A percentile compares a stretch with the other conserved stretches of the same genome.
phyloP scores from a whole-genome alignment of 2,888 invertebrate genomes.

The Netelia melanura region DNA sequence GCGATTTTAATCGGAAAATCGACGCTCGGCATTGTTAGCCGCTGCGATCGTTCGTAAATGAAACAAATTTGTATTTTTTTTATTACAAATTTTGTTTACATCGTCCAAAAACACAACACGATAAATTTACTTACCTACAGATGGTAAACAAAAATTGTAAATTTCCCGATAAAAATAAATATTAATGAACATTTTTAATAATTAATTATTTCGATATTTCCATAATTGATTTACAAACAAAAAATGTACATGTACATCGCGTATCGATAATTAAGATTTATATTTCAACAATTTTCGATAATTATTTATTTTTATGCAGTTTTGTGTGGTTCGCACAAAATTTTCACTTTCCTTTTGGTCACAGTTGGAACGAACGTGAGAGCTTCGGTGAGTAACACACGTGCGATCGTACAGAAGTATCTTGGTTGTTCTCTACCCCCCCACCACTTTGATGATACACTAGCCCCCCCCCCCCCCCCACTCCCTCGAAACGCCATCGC shows the following conservation, averaged over 20 bases:
- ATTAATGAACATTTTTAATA: no score
- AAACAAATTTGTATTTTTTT: neutral
- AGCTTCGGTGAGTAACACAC: slow-evolving; percentile 38
- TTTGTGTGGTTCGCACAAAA: neutral
- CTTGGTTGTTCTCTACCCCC: slow-evolving; percentile 2
- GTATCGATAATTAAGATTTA: no score
- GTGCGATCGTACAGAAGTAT: slow-evolving; percentile 15
- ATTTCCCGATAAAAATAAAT: no score
- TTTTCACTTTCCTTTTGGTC: slow-evolving; percentile 14
- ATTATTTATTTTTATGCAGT: no score
- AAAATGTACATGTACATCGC: no score
- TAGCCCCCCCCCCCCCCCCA: neutral
- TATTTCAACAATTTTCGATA: no score
- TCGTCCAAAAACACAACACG: neutral
- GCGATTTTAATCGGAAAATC: slow-evolving; percentile 29
- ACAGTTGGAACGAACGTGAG: slow-evolving; percentile 19
- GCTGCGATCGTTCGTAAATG: neutral
- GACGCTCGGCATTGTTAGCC: neutral
- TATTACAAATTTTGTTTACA: neutral
- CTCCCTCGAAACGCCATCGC: no score
- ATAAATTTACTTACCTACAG: neutral
- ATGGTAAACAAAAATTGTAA: neutral
- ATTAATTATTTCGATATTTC: no score
- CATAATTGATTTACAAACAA: no score
- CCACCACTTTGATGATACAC: neutral